These are phyloP conservation scores for Drosophila longiperda DNA, from an alignment of 2,888 invertebrate species.

Conservation along the genomic window DNA sequence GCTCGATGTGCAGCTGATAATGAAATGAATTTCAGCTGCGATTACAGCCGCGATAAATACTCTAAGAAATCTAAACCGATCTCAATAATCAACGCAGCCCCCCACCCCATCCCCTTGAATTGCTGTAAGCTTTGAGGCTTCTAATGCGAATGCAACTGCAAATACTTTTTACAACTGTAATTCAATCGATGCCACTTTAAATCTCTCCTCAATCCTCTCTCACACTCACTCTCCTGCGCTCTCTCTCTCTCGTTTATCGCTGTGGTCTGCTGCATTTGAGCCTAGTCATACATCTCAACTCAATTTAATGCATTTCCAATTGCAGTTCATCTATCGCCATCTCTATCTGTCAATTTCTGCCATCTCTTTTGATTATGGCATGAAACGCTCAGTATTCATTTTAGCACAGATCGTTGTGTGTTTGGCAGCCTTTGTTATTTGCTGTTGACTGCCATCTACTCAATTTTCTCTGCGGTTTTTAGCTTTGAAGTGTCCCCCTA, in stretches of 20 bases:
- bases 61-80: conserved; percentile 36
- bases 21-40: conserved; percentile 79
- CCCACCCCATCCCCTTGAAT: background rate
- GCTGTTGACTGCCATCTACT: conserved; percentile 49
- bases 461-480: conserved; percentile 65
- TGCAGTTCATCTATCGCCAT: conserved; percentile 22
- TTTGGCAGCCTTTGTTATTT: conserved; percentile 67
- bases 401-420: conserved; percentile 32
- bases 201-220: conserved; percentile 10
- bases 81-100: background rate
- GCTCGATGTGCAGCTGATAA: conserved; percentile 76
- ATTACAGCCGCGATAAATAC: conserved; percentile 82
- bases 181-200: conserved; percentile 67
- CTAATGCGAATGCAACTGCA: conserved; percentile 53
- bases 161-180: conserved; percentile 52
- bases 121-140: conserved; percentile 43
- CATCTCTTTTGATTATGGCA: conserved; percentile 31
- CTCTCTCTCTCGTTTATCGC: conserved; percentile 2
- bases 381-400: conserved; percentile 43
- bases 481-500: conserved; percentile 57
- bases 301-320: conserved; percentile 44
- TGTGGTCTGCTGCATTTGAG: conserved; percentile 51
- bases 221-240: background rate
- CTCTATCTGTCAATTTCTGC: conserved; percentile 23
- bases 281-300: conserved; percentile 52